Base-by-base conservation (phyloP, 2,888 invertebrate species). In the Rhogogaster chlorosoma region DNA sequence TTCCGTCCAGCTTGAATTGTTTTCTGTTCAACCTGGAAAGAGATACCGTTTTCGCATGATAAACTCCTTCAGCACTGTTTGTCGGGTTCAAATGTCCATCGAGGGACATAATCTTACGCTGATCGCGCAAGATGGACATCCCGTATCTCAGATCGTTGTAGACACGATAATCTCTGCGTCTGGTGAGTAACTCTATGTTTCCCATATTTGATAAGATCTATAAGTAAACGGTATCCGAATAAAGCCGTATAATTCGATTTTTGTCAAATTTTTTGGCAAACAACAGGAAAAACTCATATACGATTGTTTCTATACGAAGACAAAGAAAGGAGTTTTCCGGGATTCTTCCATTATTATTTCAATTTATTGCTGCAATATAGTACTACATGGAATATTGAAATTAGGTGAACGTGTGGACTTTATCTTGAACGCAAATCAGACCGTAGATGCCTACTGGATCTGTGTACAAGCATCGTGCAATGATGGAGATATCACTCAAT, bases 341-440 rank as follows among this genome's bases (percentile, higher is more conserved):
- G n/a, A n/a, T n/a, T n/a, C n/a, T n/a, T n/a, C n/a, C n/a, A n/a
- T n/a, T n/a, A n/a, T n/a, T n/a, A n/a, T n/a, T n/a, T n/a, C n/a
- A n/a, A n/a, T n/a, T n/a, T n/a, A n/a, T n/a, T n/a, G n/a, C n/a
- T n/a, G n/a, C n/a, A n/a, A n/a, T n/a, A n/a, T n/a, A n/a, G n/a
- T n/a, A n/a, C n/a, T n/a, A n/a, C n/a, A n/a, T n/a, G n/a, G n/a
- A n/a, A n/a, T n/a, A n/a, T n/a, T 45, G 45, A 45, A 6, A 18
- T 94, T 88, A 94, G 96, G 96, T 0, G 96, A 96, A 90, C 94
- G 96, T 29, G 95, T 95, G 92, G 96, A 96, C 87, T 95, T 96
- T 9, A 94, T 96, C 0, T 89, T 96, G 5, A 92, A 94, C 9
- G 94, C 95, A 1, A 92, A 94, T n/a, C 94, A 94, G 87, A 90